These are phyloP conservation scores for Cyaniris semiargus DNA, from an alignment of 2,888 invertebrate species.

Conservation along the genomic window DNA sequence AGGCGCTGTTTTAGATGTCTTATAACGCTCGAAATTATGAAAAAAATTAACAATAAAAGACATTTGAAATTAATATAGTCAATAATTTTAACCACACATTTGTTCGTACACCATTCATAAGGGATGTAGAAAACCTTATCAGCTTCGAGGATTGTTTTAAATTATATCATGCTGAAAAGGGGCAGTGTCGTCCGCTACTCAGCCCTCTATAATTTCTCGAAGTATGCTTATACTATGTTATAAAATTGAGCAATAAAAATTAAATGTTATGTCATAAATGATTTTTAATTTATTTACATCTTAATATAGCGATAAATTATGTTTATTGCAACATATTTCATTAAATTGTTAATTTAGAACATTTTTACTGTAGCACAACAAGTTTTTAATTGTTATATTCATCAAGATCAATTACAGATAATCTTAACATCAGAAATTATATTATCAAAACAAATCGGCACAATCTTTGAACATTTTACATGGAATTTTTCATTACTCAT, in stretches of 20 bases:
- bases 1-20: not conserved
- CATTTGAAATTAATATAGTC: too few species aligned
- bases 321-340: not conserved
- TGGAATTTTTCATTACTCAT: not conserved
- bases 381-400: constrained; percentile 19
- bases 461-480: not conserved
- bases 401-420: not conserved
- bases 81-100: too few species aligned
- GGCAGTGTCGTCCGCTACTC: not conserved
- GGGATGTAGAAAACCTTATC: too few species aligned
- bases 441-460: not conserved
- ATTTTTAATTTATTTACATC: not conserved
- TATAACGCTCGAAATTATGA: not conserved
- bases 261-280: not conserved
- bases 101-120: too few species aligned
- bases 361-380: not conserved
- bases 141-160: too few species aligned
- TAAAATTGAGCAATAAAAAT: not conserved
- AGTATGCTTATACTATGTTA: not conserved
- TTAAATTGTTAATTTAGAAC: not conserved
- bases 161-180: too few species aligned
- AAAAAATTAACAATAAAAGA: not conserved
- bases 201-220: not conserved
- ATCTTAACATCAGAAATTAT: not conserved
- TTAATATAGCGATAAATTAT: not conserved